Base-by-base conservation (phyloP, 2,113 vertebrate species). In the Myiozetetes cayanensis region DNA sequence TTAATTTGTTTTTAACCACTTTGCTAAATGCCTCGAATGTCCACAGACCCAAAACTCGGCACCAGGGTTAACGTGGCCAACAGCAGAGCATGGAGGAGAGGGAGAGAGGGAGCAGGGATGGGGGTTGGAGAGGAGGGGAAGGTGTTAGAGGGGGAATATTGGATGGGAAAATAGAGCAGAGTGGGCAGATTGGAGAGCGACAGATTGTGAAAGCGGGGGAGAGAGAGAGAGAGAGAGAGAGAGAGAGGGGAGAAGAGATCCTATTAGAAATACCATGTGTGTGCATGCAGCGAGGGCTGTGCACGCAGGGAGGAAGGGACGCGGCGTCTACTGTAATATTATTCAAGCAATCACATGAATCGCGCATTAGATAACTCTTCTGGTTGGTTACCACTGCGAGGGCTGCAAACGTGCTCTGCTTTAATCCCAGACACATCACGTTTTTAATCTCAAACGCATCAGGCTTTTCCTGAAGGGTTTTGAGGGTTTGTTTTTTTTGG, bases 81-180 rank as follows among this genome's bases (percentile, higher is more conserved):
- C 5, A 58, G 8, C 62, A 27, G 82, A 89, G 35, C 61, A 74
- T 14, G 63, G 62, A 68, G 66, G 67, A 77, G 53, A 52, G 62
- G 31, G 58, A 53, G 39, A n/a, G 49, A 91, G 56, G 43, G 92
- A 93, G 77, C 66, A 79, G 50, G 75, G 47, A 20, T 33, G 85
- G 73, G 85, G 94, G 86, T 68, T 94, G 94, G 17, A 55, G 52
- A 68, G 94, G 84, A 92, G 90, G 91, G 94, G 91, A 96, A 96
- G 84, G 96, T 92, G 95, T 86, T 87, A 75, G 80, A 82, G 79
- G 96, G 92, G 93, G 92, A 83, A 90, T 86, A 49, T 92, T 95
- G 93, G 93, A 96, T 93, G 90, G 96, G 92, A 96, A 97, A 96
- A 94, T 95, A 94, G 95, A 95, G 94, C 96, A 90, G 94, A 94